Percentiles rank a stretch among this genome's conserved stretches.
These are phyloP conservation scores for Lordiphosa stackelbergi DNA, from an alignment of 1,140 invertebrate species.

Conservation along the genomic window DNA sequence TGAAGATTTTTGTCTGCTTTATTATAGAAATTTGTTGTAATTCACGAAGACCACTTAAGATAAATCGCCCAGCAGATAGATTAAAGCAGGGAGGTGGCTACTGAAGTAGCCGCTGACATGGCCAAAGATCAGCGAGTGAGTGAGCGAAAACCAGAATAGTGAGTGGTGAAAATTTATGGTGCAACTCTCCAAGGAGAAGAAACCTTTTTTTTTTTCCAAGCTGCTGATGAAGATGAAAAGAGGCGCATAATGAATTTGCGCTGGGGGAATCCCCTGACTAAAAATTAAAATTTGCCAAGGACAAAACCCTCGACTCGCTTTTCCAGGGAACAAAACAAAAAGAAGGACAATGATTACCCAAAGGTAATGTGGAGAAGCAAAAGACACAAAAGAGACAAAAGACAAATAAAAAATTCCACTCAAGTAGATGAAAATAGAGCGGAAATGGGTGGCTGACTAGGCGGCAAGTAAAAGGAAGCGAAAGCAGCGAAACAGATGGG, in stretches of 20 bases:
- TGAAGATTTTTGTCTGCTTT: constrained; percentile 70
- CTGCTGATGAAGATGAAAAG: constrained; percentile 13
- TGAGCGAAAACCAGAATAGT: background rate
- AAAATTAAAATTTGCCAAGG: constrained; percentile 41
- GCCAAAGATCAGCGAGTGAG: constrained; percentile 9
- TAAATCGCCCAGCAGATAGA: constrained; percentile 50
- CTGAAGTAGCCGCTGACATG: constrained; percentile 58
- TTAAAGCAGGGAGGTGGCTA: constrained; percentile 35
- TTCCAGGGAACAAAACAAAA: constrained; percentile 7
- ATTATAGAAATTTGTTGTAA: constrained; percentile 75
- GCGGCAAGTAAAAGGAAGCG: constrained; percentile 10
- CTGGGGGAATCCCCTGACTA: constrained; percentile 32
- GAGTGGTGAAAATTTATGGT: background rate
- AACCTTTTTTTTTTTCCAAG: constrained; percentile 2
- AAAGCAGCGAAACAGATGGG: constrained; percentile 21
- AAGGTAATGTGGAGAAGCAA: constrained; percentile 43
- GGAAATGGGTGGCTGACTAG: constrained; percentile 52
- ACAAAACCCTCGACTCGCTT: too few relatives aligned
- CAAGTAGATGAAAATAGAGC: constrained; percentile 64
- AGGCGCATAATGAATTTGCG: constrained; percentile 35
- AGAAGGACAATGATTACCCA: constrained; percentile 54
- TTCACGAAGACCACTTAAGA: constrained; percentile 72
- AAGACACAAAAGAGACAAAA: constrained; percentile 8
- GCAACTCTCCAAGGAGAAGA: constrained; percentile 3
- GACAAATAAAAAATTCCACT: constrained; percentile 52